Evolutionary conservation across 2,888 invertebrate genomes (phyloP).

Genomic region (Cotesia congregata): DNA sequence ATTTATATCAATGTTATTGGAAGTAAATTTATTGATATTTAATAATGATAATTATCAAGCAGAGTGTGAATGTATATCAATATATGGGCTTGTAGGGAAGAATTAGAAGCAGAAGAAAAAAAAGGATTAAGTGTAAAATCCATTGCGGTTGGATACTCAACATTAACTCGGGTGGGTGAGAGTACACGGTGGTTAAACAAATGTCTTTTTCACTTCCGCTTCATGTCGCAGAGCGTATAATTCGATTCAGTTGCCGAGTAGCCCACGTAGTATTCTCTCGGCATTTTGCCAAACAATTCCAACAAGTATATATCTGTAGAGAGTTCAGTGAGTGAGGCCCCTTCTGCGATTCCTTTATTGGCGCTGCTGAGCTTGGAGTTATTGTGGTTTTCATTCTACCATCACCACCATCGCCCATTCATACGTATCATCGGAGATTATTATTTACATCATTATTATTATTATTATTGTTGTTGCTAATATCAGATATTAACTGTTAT

Average conservation of each 20-base stretch:
- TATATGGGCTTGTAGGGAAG: neutral
- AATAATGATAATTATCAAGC: neutral
- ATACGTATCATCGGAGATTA: slow-evolving; percentile 21
- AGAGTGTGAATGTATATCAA: neutral
- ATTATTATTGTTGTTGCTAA: neutral
- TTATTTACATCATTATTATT: neutral
- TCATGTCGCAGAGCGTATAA: slow-evolving; percentile 52
- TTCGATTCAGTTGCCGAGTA: slow-evolving; percentile 54
- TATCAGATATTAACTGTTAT: neutral
- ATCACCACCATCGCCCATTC: neutral
- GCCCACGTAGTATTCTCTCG: slow-evolving; percentile 49
- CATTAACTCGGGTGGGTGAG: slow-evolving; percentile 35
- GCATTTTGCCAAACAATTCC: slow-evolving; percentile 49
- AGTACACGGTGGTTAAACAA: slow-evolving; percentile 52
- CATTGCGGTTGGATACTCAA: slow-evolving; percentile 34
- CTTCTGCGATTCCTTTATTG: slow-evolving; percentile 32
- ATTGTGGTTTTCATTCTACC: slow-evolving; percentile 21
- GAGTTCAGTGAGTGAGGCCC: slow-evolving; percentile 25
- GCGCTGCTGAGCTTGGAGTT: slow-evolving; percentile 29
- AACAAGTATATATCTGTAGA: slow-evolving; percentile 37
- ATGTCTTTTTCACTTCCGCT: slow-evolving; percentile 53
- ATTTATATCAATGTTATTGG: no score
- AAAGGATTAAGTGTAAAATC: neutral
- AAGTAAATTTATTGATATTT: no score
- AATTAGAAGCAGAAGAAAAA: slow-evolving; percentile 16